These are phyloP conservation scores for Venustoraphidia nigricollis DNA, from an alignment of 2,888 invertebrate species.

Conservation along the genomic window DNA sequence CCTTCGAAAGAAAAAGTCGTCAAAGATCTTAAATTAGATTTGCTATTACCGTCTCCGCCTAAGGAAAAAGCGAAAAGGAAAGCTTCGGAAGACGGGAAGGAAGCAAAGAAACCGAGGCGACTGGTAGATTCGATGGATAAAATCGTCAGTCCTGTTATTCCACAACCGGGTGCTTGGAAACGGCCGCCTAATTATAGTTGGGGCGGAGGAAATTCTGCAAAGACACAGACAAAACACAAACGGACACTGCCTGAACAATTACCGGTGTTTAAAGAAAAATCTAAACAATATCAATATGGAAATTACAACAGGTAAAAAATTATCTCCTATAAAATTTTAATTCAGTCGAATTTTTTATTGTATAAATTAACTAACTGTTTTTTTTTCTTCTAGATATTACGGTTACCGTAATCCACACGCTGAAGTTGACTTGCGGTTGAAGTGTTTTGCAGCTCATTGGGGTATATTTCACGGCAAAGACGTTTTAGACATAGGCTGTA, in stretches of 20 bases:
- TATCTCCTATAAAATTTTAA: background rate
- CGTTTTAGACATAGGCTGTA: slow-evolving; percentile 94
- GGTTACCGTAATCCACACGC: slow-evolving; percentile 80
- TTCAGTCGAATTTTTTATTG: slow-evolving; percentile 1
- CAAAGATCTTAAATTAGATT: slow-evolving; percentile 18
- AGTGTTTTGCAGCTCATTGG: slow-evolving; percentile 59
- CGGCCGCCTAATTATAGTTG: slow-evolving; percentile 24
- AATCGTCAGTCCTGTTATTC: slow-evolving; percentile 83
- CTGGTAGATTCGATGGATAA: slow-evolving; percentile 67
- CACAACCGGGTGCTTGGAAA: slow-evolving; percentile 79
- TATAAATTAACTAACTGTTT: background rate
- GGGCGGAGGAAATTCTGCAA: slow-evolving; percentile 8
- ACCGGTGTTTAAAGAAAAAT: slow-evolving; percentile 58
- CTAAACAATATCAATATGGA: slow-evolving; percentile 78
- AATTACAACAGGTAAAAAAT: slow-evolving; percentile 69
- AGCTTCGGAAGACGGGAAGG: slow-evolving; percentile 36
- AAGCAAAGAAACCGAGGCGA: slow-evolving; percentile 39
- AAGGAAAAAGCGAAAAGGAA: slow-evolving; percentile 40
- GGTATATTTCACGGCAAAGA: slow-evolving; percentile 81
- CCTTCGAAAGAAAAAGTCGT: slow-evolving; percentile 11
- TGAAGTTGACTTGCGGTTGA: slow-evolving; percentile 69
- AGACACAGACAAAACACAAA: slow-evolving; percentile 25
- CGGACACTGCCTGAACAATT: slow-evolving; percentile 28
- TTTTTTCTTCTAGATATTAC: slow-evolving; percentile 55
- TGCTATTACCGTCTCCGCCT: slow-evolving; percentile 16